Conservation (phyloP, 2,888 invertebrate genomes). For the Conchocele bisecta region DNA sequence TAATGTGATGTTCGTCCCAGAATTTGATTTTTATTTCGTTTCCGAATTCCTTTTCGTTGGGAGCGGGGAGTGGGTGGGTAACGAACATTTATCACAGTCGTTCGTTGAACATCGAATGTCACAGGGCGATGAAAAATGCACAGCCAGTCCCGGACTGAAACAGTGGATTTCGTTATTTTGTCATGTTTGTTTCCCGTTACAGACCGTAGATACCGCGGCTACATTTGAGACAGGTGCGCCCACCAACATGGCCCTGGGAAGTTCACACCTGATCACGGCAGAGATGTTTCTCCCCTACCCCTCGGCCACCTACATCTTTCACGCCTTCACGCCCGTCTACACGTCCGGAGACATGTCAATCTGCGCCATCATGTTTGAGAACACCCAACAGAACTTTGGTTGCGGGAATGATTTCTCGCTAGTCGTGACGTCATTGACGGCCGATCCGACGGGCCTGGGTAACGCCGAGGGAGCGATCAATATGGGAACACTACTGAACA, state of each 20-base stretch:
- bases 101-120: too few species aligned
- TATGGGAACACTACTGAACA: slow-evolving; percentile 68
- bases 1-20: too few species aligned
- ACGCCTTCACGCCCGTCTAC: slow-evolving; percentile 74
- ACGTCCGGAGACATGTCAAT: slow-evolving; percentile 73
- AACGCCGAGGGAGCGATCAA: slow-evolving; percentile 62
- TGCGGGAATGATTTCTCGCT: slow-evolving; percentile 64
- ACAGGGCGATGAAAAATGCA: too few species aligned
- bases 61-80: too few species aligned
- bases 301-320: slow-evolving; percentile 39
- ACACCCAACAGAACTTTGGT: slow-evolving; percentile 61
- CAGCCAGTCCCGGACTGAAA: too few species aligned
- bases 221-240: slow-evolving; percentile 72
- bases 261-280: slow-evolving; percentile 64
- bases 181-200: slow-evolving; percentile 24
- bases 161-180: neutral
- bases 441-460: slow-evolving; percentile 56
- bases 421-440: slow-evolving; percentile 10
- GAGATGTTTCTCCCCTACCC: slow-evolving; percentile 74
- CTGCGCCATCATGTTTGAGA: slow-evolving; percentile 54
- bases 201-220: slow-evolving; percentile 49
- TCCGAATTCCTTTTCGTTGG: too few species aligned
- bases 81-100: too few species aligned
- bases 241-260: slow-evolving; percentile 62
- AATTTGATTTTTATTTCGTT: too few species aligned